Evolutionary conservation across 2,797 vertebrate genomes (phyloP), one percentile per base, ranked within the genome.

Genomic region (Mus caroli): DNA sequence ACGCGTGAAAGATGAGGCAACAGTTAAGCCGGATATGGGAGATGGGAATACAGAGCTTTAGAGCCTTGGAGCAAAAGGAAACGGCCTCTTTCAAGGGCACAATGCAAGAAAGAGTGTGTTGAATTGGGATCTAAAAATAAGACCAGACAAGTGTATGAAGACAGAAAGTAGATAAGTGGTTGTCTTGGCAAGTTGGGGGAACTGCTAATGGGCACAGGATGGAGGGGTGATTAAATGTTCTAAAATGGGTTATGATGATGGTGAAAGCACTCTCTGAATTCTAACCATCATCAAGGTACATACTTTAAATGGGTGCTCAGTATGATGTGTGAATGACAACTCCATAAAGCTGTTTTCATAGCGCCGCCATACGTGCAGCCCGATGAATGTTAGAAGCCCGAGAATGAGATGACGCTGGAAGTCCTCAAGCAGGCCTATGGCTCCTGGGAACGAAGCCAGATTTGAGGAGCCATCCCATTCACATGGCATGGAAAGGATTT

Each of bases 91-190:
- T 46, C 58, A 50, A 13, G 26, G 62, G 10, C 40, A 28, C 40
- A 77, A 85, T 46, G 12, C n/a, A 73, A 83, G 77, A 86, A 82
- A 73, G 69, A 82, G 67, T 20, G 43, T 64, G 37, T 43, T 91
- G 43, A 80, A 50, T 34, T 91, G n/a, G 69, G 46, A 89, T 56
- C 87, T 77, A 67, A 75, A 96, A 91, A 67, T 82, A 93, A 96
- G 67, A 73, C 75, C 78, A 88, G 52, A 85, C 28, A 77, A 85
- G 88, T 71, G 19, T 79, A 52, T 20, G 75, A 14, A 79, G 76
- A 92, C 10, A 58, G 75, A 88, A 52, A 90, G 26, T n/a, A 85
- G 83, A 67, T 67, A 67, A 85, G 67, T 60, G 85, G 58, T 83
- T 40, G 8, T 20, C 19, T 78, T 85, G 62, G 67, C 43, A 43